phyloP scores from a whole-genome alignment of 2,113 vertebrate genomes.

The Desmodus rotundus region DNA sequence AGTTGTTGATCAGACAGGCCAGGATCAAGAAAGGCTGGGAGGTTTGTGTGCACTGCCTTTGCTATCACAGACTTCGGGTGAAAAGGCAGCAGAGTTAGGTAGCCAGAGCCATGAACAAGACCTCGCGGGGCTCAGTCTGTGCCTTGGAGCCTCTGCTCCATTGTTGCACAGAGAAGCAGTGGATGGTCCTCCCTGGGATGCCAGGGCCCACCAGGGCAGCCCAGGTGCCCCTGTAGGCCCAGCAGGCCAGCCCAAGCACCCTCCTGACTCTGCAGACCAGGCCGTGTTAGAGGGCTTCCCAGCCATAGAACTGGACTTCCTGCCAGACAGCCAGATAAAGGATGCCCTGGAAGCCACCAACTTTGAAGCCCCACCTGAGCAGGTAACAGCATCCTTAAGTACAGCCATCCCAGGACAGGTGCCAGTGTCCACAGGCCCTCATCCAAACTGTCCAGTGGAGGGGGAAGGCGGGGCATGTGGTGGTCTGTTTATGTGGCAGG shows the following conservation, averaged over 20 bases:
- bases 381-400: conserved; percentile 55
- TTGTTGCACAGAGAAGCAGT: not conserved
- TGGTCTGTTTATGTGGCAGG: no score
- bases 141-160: not conserved
- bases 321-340: conserved; percentile 68
- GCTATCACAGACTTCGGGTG: not conserved
- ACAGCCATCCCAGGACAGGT: not conserved
- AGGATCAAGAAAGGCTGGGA: not conserved
- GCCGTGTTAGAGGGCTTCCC: not conserved
- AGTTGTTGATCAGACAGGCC: not conserved
- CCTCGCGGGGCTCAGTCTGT: not conserved
- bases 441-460: not conserved
- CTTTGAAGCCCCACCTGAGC: not conserved
- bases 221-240: not conserved
- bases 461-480: not conserved
- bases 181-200: not conserved
- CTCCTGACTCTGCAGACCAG: not conserved
- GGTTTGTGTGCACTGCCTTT: fast-evolving
- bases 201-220: no score
- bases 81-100: not conserved
- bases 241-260: not conserved
- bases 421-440: fast-evolving
- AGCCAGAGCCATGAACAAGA: not conserved
- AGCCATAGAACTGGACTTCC: conserved; percentile 51
- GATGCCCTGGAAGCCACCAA: conserved; percentile 1